Evolutionary conservation across 2,113 vertebrate species (phyloP).

Genomic region (Cricetomys ansorgei): DNA sequence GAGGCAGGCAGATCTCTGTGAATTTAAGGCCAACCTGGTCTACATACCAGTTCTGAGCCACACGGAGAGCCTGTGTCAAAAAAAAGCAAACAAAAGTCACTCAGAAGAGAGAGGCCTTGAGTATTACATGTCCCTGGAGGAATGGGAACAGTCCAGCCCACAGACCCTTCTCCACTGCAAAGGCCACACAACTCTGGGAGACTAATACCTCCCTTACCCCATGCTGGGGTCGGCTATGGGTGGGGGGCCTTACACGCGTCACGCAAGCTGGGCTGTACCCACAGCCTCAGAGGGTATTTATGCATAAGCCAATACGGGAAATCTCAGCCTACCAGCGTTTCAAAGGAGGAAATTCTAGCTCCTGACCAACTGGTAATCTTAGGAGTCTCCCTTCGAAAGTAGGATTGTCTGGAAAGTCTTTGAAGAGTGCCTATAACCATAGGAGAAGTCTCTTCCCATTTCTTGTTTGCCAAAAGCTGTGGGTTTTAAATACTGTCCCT

Average conservation of each 20-base stretch:
- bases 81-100: neutral
- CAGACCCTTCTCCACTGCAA: neutral
- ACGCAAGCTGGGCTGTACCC: neutral
- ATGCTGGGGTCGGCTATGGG: neutral
- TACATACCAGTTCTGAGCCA: neutral
- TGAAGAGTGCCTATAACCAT: constrained; percentile 42
- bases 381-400: constrained; percentile 38
- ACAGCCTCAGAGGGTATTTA: neutral
- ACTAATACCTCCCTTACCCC: neutral
- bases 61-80: neutral
- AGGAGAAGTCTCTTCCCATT: constrained; percentile 31
- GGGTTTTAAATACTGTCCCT: constrained; percentile 13
- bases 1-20: neutral
- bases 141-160: neutral
- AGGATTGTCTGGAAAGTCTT: constrained; percentile 43
- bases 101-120: neutral
- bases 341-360: constrained; percentile 31
- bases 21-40: neutral
- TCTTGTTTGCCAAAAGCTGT: constrained; percentile 51
- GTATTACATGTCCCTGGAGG: neutral
- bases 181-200: constrained; percentile 24
- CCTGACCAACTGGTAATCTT: neutral
- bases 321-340: neutral
- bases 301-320: neutral
- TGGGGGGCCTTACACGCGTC: too few relatives aligned